phyloP scores from a whole-genome alignment of 2,113 vertebrate genomes.

The Todiramphus chloris region DNA sequence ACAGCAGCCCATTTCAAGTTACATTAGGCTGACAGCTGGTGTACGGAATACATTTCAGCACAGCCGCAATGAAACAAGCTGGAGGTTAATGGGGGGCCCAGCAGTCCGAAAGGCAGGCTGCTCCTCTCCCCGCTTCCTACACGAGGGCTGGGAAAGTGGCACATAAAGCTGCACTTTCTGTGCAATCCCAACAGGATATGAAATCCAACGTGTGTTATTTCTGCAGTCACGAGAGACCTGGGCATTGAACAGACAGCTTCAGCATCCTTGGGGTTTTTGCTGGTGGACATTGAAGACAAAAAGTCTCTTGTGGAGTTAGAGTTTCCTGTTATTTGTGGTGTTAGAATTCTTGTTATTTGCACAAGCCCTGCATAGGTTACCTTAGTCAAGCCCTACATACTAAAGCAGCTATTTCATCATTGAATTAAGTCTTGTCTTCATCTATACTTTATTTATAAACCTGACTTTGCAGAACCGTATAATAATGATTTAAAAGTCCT shows the following conservation, averaged over 20 bases:
- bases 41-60: slow-evolving; percentile 42
- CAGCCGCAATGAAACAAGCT: slow-evolving; percentile 1
- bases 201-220: background rate
- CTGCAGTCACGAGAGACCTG: background rate
- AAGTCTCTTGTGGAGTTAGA: background rate
- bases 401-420: background rate
- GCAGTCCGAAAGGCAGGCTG: background rate
- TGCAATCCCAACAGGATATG: background rate
- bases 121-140: background rate
- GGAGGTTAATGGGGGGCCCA: background rate
- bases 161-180: background rate
- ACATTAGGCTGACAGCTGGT: slow-evolving; percentile 51
- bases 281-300: background rate
- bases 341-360: background rate
- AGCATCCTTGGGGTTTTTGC: background rate
- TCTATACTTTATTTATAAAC: background rate
- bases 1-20: slow-evolving; percentile 56
- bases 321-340: background rate
- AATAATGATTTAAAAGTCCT: background rate
- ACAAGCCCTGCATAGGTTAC: background rate
- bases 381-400: background rate
- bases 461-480: background rate
- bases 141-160: background rate
- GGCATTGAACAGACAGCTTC: background rate
- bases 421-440: background rate